Conservation (phyloP, 2,797 vertebrate species). For the Cyprinella venusta region DNA sequence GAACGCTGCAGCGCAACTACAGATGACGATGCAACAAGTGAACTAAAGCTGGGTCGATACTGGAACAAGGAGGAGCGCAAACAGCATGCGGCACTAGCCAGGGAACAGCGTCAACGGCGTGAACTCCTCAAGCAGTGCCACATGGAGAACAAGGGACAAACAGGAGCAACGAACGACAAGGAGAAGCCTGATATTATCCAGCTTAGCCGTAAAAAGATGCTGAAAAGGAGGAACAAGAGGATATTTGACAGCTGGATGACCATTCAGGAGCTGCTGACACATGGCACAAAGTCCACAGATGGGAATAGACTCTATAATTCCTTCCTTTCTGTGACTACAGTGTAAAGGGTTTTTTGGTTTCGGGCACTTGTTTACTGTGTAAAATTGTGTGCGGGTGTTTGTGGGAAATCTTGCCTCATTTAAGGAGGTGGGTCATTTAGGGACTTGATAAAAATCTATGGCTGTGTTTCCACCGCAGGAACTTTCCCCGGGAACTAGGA, state of each 20-base stretch:
- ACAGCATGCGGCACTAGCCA: slow-evolving; percentile 87
- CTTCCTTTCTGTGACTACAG: slow-evolving; percentile 95
- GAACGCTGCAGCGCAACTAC: slow-evolving; percentile 94
- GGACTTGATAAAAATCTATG: neutral
- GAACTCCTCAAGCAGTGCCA: slow-evolving; percentile 94
- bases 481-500: no score
- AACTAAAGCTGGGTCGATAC: slow-evolving; percentile 96
- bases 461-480: no score
- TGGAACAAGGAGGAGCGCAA: slow-evolving; percentile 96
- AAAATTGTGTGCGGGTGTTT: neutral
- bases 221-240: slow-evolving; percentile 94
- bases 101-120: slow-evolving; percentile 85
- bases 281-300: slow-evolving; percentile 91
- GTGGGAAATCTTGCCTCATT: slow-evolving; percentile 23
- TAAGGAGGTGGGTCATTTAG: slow-evolving; percentile 10
- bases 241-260: slow-evolving; percentile 99
- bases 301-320: slow-evolving; percentile 92
- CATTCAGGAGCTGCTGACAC: slow-evolving; percentile 96
- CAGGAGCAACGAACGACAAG: slow-evolving; percentile 71
- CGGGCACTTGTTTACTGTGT: slow-evolving; percentile 33
- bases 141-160: slow-evolving; percentile 85
- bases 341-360: slow-evolving; percentile 73
- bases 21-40: slow-evolving; percentile 92
- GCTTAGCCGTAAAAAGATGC: slow-evolving; percentile 99
- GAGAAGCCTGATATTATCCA: slow-evolving; percentile 94